Evolutionary conservation across 2,888 invertebrate genomes (phyloP), one percentile per base, ranked within the genome.

Genomic region (Hololepta plana): DNA sequence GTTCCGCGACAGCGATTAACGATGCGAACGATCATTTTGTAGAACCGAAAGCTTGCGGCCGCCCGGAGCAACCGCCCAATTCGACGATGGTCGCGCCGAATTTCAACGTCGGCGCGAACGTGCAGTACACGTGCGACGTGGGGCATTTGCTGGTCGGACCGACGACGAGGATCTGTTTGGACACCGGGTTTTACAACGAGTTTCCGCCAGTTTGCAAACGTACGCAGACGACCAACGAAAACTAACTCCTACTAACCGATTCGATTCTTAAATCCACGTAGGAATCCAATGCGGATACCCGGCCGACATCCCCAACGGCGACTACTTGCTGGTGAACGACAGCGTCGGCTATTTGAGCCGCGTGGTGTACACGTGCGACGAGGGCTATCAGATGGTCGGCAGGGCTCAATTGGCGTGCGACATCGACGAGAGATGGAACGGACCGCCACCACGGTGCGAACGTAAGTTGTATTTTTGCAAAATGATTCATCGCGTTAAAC

Each of bases 121-220:
- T 90, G 24, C 75, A 85, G 44, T 88, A 88, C 55, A 59, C 68
- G 15, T 90, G 90, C 44, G 82, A 82, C 43, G 68, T 72, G 8
- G 88, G 88, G 1, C 85, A 87, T 46, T 60, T 88, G 23, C 62
- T 88, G 3, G 82, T 90, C 15, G 88, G 90, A 2, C 87, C 88
- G 0, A 66, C 75, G 1, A 67, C 71, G 4, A 62, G 90, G 41
- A 79, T 79, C 11, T 90, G 90, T 38, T 63, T 87, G 21, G 79
- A 87, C 35, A 88, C 85, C 4, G 90, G 90, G 21, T 90, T 90
- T 57, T 90, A 85, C 49, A 84, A 85, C 40, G 88, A 88, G 49
- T 88, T 87, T 46, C 84, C 88, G 15, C 88, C 90, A 0, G 84
- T 87, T 21, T 90, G 90, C 53, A 82, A 85, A 70, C 72, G 88